Evolutionary conservation across 2,888 invertebrate species (phyloP), one percentile per base, ranked within the genome.

Genomic region (Hypolimnas misippus): DNA sequence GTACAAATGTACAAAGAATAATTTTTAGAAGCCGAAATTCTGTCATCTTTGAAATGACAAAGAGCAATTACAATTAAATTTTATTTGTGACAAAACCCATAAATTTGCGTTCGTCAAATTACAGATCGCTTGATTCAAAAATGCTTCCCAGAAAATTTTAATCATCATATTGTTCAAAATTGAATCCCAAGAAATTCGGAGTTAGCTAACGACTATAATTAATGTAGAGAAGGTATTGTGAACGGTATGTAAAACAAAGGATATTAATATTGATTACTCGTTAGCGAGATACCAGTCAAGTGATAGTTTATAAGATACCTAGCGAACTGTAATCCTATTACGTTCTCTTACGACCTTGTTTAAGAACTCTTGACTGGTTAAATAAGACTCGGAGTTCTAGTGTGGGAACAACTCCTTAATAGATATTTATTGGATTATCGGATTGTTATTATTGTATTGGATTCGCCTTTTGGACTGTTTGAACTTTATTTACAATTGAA

Each of bases 271-370:
- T 52, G 53, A 52, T 52, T 57, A 53, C 46, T 57, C 57, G 57
- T 62, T 62, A 62, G 57, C 42, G 35, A 57, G 52, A 51, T 44
- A 57, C 21, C 51, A 52, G 52, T 53, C 57, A 57, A 33, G 38
- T 29, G 40, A 46, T 52, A 62, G 55, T 59, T 57, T 44, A 57
- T 57, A 63, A 60, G 38, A 14, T 31, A 57, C 31, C 33, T 42
- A 42, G 51, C 29, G 17, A 60, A 68, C 63, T 62, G 50, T 67
- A 69, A 69, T 61, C 63, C 61, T 65, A 69, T 69, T 69, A 67
- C 33, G 42, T 29, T 56, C 63, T 59, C 58, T 55, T 57, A 40
- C 52, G 59, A 64, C 59, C 51, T 57, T 33, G 42, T 57, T 58
- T 53, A 60, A 60, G 38, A 56, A 59, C 60, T 53, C 55, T 51